Percentiles rank a stretch among this genome's conserved stretches.
Evolutionary conservation across 1,140 invertebrate species (phyloP).

Genomic region (Harpegnathos saltator): DNA sequence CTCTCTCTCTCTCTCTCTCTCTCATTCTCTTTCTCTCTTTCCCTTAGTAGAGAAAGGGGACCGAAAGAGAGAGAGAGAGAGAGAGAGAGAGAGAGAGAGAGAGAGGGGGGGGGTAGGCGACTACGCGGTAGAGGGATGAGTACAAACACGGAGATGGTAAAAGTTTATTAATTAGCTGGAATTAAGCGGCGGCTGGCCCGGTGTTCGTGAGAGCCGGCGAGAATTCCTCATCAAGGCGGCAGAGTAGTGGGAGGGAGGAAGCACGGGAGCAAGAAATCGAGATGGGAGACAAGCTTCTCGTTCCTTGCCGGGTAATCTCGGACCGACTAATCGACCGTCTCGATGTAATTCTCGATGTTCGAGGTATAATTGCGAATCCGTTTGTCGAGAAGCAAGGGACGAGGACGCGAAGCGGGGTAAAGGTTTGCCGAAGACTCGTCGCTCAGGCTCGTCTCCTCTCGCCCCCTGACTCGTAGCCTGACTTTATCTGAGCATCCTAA

Average conservation of each 20-base stretch:
- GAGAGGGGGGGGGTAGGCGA: constrained; percentile 33
- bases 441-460: no score
- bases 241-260: constrained; percentile 36
- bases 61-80: constrained; percentile 24
- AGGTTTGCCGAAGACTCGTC: neutral
- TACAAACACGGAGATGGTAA: constrained; percentile 80
- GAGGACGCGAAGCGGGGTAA: neutral
- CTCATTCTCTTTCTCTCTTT: neutral
- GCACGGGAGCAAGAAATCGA: constrained; percentile 40
- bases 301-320: constrained; percentile 36
- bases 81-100: constrained; percentile 33
- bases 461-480: neutral
- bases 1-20: neutral
- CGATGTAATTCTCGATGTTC: constrained; percentile 41
- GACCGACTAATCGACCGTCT: constrained; percentile 44
- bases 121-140: constrained; percentile 56
- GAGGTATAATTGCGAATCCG: constrained; percentile 46
- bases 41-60: no score
- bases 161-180: constrained; percentile 85
- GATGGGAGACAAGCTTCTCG: constrained; percentile 53
- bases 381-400: neutral
- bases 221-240: constrained; percentile 52
- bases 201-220: constrained; percentile 53
- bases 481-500: neutral
- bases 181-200: constrained; percentile 77